Percentiles rank a stretch among this genome's conserved stretches.
These are phyloP conservation scores for Atherinomorus stipes DNA, from an alignment of 2,113 vertebrate genomes.

Conservation along the genomic window DNA sequence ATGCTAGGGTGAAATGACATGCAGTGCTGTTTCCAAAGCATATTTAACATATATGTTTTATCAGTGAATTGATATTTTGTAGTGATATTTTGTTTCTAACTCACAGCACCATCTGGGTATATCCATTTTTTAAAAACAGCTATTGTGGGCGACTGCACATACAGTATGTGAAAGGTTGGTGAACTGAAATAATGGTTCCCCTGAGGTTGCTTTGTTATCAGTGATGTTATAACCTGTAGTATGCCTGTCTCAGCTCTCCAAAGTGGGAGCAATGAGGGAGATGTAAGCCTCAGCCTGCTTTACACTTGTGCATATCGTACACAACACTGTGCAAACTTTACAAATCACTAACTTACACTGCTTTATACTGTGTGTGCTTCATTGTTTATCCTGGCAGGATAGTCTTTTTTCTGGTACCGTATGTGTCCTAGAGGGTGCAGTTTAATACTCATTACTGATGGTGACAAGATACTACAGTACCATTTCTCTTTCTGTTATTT, in stretches of 20 bases:
- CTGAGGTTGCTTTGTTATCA: conserved; percentile 81
- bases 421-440: conserved; percentile 61
- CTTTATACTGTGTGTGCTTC: conserved; percentile 60
- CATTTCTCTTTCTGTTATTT: conserved; percentile 13
- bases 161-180: conserved; percentile 58
- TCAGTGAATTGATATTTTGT: conserved; percentile 54
- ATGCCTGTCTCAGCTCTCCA: conserved; percentile 22
- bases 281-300: conserved; percentile 70
- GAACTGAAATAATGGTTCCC: conserved; percentile 68
- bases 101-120: conserved; percentile 69
- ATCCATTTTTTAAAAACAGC: conserved; percentile 58
- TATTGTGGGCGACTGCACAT: conserved; percentile 59
- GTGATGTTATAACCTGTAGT: conserved; percentile 50
- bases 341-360: conserved; percentile 60
- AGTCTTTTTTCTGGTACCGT: conserved; percentile 56
- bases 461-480: conserved; percentile 15
- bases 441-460: conserved; percentile 45
- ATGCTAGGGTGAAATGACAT: conserved; percentile 80
- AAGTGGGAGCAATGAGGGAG: conserved; percentile 34
- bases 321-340: conserved; percentile 70
- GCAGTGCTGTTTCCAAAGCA: conserved; percentile 74
- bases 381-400: conserved; percentile 60
- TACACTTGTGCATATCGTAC: conserved; percentile 69
- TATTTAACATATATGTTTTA: conserved; percentile 63
- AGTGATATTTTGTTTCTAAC: conserved; percentile 63